These are phyloP conservation scores for Periparus ater DNA, from an alignment of 2,797 vertebrate species.

Conservation along the genomic window DNA sequence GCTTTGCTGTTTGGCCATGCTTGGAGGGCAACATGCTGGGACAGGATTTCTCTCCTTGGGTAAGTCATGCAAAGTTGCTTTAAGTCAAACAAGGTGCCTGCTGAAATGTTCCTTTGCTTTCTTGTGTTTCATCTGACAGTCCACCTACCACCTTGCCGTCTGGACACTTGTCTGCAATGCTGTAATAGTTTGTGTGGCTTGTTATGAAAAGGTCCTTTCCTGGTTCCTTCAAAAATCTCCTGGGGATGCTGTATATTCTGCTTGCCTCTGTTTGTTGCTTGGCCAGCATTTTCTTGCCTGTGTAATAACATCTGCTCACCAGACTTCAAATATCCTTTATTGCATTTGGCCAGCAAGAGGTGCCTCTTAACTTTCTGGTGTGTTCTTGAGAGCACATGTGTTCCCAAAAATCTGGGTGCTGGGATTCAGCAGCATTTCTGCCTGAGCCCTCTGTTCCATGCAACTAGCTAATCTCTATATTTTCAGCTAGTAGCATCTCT, in stretches of 20 bases:
- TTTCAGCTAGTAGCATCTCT: background rate
- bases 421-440: background rate
- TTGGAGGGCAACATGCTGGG: background rate
- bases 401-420: background rate
- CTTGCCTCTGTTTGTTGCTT: slow-evolving; percentile 27
- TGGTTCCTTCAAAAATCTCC: slow-evolving; percentile 7
- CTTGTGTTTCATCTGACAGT: background rate
- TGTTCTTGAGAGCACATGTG: background rate
- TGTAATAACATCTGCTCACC: slow-evolving; percentile 46
- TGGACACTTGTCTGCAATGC: background rate
- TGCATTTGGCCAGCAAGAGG: background rate
- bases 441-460: background rate
- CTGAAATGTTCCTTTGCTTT: slow-evolving; percentile 19
- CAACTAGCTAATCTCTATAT: background rate
- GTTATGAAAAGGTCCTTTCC: slow-evolving; percentile 10
- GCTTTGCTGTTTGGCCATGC: background rate
- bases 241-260: slow-evolving; percentile 31
- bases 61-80: background rate
- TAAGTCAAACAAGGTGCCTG: slow-evolving; percentile 3
- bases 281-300: slow-evolving; percentile 37
- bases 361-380: background rate
- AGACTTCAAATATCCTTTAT: slow-evolving; percentile 20
- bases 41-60: background rate
- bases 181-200: slow-evolving; percentile 44
- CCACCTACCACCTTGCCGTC: background rate